Evolutionary conservation across 2,888 invertebrate species (phyloP).

Genomic region (Pollenia amentaria): DNA sequence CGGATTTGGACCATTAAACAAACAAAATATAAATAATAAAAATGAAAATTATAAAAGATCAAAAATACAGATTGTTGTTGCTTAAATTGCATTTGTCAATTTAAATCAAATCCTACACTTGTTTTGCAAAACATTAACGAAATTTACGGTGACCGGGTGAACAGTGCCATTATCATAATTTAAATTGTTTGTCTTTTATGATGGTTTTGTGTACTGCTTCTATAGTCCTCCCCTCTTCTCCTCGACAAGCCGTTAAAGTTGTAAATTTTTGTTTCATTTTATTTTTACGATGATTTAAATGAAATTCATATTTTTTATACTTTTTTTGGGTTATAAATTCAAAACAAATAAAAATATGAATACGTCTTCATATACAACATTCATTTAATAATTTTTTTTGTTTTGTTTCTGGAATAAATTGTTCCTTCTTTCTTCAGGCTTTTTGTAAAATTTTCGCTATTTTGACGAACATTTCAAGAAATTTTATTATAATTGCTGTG

Average conservation of each 20-base stretch:
- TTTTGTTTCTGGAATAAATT: conserved; percentile 53
- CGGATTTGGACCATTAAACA: conserved; percentile 63
- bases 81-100: conserved; percentile 82
- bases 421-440: conserved; percentile 1
- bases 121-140: conserved; percentile 76
- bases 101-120: conserved; percentile 83
- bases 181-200: conserved; percentile 75
- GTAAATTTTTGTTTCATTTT: conserved; percentile 13
- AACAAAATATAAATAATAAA: conserved; percentile 45
- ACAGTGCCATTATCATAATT: conserved; percentile 83
- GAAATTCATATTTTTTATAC: conserved; percentile 54
- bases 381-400: conserved; percentile 6
- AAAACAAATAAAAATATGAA: conserved; percentile 69
- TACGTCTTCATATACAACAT: conserved; percentile 39
- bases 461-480: conserved; percentile 53
- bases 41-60: background rate
- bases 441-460: conserved; percentile 33
- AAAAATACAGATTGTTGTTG: conserved; percentile 45
- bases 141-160: conserved; percentile 82
- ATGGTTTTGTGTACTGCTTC: background rate
- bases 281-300: conserved; percentile 68
- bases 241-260: background rate
- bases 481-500: conserved; percentile 70
- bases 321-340: conserved; percentile 57
- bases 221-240: background rate